A percentile compares a stretch with the other conserved stretches of the same genome.
Evolutionary conservation across 1,140 invertebrate species (phyloP).

Genomic region (Pseudomyrmex pallidus): DNA sequence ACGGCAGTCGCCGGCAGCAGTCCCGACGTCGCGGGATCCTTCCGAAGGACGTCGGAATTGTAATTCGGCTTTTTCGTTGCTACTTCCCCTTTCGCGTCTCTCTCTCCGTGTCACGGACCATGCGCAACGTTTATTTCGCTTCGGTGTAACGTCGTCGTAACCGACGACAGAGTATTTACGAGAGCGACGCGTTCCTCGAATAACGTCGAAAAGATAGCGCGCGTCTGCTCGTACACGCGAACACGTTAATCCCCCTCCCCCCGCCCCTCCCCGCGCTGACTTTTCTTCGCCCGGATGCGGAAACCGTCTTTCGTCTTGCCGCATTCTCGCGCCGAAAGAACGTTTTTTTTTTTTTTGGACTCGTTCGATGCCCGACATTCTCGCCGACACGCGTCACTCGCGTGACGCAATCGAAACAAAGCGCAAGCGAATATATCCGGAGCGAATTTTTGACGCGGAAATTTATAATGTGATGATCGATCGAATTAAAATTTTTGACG

Average conservation of each 20-base stretch:
- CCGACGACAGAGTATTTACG: neutral
- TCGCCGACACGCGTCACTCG: neutral
- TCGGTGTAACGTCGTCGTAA: neutral
- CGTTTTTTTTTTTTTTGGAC: neutral
- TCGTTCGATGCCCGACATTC: neutral
- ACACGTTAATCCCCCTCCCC: neutral
- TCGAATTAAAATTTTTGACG: neutral
- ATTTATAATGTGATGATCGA: too few relatives aligned
- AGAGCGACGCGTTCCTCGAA: constrained; percentile 1
- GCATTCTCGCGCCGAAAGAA: constrained; percentile 1
- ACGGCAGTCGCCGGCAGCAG: constrained; percentile 3
- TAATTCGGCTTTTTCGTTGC: constrained; percentile 37
- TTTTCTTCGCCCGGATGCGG: neutral
- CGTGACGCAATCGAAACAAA: neutral
- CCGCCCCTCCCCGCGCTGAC: neutral
- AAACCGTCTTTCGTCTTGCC: neutral
- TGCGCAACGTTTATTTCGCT: constrained; percentile 33
- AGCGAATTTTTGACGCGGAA: neutral
- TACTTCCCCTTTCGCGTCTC: too few relatives aligned
- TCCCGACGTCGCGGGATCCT: constrained; percentile 10
- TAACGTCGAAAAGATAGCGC: constrained; percentile 13
- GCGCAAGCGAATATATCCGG: too few relatives aligned
- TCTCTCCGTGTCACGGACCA: neutral
- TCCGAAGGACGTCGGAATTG: constrained; percentile 39
- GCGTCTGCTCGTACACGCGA: neutral